phyloP scores from a whole-genome alignment of 1,140 invertebrate species.

The Phenacoccus solenopsis region DNA sequence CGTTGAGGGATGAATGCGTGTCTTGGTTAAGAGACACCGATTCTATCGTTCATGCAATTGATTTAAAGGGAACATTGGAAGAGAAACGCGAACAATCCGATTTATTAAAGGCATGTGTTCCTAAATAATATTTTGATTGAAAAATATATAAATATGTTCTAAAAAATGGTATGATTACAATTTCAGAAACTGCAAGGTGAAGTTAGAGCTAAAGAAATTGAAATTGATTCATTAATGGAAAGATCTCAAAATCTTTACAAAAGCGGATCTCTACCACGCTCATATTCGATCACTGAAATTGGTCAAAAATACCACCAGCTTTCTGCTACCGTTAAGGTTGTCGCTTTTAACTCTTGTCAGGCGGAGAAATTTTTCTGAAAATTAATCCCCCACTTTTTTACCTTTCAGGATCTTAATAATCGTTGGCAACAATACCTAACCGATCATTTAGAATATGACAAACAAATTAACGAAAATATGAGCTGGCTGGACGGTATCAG shows the following conservation, averaged over 20 bases:
- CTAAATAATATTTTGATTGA: background rate
- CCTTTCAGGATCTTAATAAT: conserved; percentile 54
- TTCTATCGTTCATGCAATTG: conserved; percentile 71
- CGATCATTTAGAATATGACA: conserved; percentile 78
- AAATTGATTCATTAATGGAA: conserved; percentile 85
- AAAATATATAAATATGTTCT: background rate
- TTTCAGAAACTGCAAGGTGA: conserved; percentile 65
- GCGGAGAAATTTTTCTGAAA: background rate
- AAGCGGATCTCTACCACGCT: conserved; percentile 43
- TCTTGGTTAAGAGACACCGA: conserved; percentile 83
- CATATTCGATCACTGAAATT: conserved; percentile 70
- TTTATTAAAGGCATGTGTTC: conserved; percentile 42
- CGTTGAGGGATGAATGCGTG: conserved; percentile 68
- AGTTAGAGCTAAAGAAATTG: conserved; percentile 76
- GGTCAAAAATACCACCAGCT: conserved; percentile 82
- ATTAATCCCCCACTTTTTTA: background rate
- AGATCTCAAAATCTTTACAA: conserved; percentile 72
- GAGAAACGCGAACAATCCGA: conserved; percentile 79
- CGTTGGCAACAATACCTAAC: conserved; percentile 86
- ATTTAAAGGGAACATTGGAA: conserved; percentile 65
- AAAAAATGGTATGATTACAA: too few species aligned
- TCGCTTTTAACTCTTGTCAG: background rate
- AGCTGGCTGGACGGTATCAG: conserved; percentile 75
- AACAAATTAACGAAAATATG: conserved; percentile 60
- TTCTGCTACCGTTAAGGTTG: conserved; percentile 69